These are phyloP conservation scores for Omphaloscelis lunosa DNA, from an alignment of 2,888 invertebrate genomes.

Conservation along the genomic window DNA sequence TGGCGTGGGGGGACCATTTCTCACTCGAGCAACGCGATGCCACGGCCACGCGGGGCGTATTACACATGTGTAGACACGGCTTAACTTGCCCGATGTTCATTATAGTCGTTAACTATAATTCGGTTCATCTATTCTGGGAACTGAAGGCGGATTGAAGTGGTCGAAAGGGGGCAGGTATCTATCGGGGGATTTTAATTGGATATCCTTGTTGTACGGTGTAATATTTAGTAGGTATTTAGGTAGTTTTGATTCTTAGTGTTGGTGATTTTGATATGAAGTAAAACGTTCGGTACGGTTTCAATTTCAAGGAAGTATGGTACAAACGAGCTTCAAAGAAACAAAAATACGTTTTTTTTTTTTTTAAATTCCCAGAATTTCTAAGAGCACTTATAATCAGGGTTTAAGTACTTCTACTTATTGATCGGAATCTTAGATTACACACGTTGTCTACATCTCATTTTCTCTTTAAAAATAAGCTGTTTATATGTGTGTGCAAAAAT, in stretches of 20 bases:
- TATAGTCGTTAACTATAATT: slow-evolving; percentile 67
- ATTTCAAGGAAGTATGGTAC: background rate
- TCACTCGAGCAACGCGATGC: slow-evolving; percentile 71
- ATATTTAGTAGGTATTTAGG: background rate
- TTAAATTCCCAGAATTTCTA: background rate
- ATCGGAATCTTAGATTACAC: background rate
- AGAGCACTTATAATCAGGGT: slow-evolving; percentile 2
- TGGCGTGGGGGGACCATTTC: slow-evolving; percentile 79
- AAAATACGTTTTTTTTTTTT: background rate
- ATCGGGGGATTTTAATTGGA: slow-evolving; percentile 35
- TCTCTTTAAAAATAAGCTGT: too few species aligned
- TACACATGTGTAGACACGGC: slow-evolving; percentile 74
- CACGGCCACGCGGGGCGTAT: slow-evolving; percentile 73
- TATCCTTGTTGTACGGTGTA: slow-evolving; percentile 1
- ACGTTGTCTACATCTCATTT: too few species aligned
- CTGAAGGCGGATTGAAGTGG: slow-evolving; percentile 32
- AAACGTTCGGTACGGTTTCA: background rate
- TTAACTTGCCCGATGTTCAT: slow-evolving; percentile 66
- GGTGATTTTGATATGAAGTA: background rate
- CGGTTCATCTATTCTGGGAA: slow-evolving; percentile 50
- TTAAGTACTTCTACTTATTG: background rate
- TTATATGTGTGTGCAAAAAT: too few species aligned
- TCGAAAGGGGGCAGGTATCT: slow-evolving; percentile 15
- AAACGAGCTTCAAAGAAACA: background rate
- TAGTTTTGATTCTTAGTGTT: background rate